phyloP scores from a whole-genome alignment of 2,888 invertebrate genomes.

The Thecophora atra region DNA sequence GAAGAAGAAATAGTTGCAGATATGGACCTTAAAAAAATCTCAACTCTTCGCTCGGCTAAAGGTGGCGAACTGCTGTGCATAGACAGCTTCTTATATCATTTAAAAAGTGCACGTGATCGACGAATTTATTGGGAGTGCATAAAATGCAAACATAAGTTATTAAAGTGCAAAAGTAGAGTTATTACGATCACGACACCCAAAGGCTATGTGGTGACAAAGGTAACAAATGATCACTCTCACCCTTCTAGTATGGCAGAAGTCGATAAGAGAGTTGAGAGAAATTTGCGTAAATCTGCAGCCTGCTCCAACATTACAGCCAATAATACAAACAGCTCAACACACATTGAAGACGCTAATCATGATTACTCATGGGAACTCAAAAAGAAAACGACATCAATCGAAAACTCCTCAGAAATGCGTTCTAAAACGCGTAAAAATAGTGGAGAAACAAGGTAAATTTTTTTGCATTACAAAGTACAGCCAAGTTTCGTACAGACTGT shows the following conservation, averaged over 20 bases:
- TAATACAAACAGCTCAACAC: not conserved
- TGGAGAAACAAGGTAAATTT: slow-evolving; percentile 19
- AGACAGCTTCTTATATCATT: slow-evolving; percentile 58
- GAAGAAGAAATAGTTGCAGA: slow-evolving; percentile 37
- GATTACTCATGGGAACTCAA: not conserved
- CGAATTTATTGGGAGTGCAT: slow-evolving; percentile 62
- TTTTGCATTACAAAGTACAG: not conserved
- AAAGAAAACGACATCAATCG: not conserved
- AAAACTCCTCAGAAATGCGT: not conserved
- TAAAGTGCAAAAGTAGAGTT: slow-evolving; percentile 57
- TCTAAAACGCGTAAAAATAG: slow-evolving; percentile 13
- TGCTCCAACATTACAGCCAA: not conserved
- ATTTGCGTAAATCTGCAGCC: not conserved
- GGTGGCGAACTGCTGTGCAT: slow-evolving; percentile 60
- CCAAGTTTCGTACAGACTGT: too few relatives aligned
- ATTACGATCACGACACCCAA: slow-evolving; percentile 52
- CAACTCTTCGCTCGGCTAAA: slow-evolving; percentile 59
- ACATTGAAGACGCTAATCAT: not conserved
- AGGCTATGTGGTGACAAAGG: slow-evolving; percentile 51
- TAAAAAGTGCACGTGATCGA: slow-evolving; percentile 55
- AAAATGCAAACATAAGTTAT: slow-evolving; percentile 54
- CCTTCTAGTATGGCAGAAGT: slow-evolving; percentile 53
- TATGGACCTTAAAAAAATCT: slow-evolving; percentile 56
- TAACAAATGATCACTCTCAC: slow-evolving; percentile 57
- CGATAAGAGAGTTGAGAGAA: slow-evolving; percentile 13